Conservation (phyloP, 2,113 vertebrate species). For the Passer domesticus region DNA sequence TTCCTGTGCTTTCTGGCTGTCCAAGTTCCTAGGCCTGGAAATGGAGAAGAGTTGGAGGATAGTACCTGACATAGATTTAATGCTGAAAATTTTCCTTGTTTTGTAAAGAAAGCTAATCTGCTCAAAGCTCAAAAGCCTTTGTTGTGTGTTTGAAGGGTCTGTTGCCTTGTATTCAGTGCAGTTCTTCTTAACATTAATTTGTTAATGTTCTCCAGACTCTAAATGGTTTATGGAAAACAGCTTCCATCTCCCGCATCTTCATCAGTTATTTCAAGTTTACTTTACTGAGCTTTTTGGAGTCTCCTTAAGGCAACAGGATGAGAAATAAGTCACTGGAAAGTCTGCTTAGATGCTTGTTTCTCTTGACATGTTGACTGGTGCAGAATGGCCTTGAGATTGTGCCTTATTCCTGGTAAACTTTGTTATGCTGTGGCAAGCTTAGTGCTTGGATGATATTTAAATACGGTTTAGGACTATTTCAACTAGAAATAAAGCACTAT, state of each 20-base stretch:
- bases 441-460: neutral
- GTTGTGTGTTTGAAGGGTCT: neutral
- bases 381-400: neutral
- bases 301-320: neutral
- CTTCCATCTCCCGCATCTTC: neutral
- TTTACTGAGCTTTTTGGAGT: neutral
- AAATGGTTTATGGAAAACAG: neutral
- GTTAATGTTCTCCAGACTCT: neutral
- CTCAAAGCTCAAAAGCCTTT: neutral
- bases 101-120: neutral
- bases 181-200: neutral
- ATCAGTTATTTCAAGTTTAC: neutral
- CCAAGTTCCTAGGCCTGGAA: neutral
- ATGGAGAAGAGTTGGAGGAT: neutral
- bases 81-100: neutral
- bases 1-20: neutral
- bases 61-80: neutral
- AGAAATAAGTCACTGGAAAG: neutral
- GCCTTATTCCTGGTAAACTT: neutral
- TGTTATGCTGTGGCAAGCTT: neutral
- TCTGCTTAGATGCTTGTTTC: neutral
- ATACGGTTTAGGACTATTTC: neutral
- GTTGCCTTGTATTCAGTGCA: neutral
- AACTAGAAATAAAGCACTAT: neutral
- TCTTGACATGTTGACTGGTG: neutral